Conservation (phyloP, 2,113 vertebrate species). For the Trichomycterus rosablanca region DNA sequence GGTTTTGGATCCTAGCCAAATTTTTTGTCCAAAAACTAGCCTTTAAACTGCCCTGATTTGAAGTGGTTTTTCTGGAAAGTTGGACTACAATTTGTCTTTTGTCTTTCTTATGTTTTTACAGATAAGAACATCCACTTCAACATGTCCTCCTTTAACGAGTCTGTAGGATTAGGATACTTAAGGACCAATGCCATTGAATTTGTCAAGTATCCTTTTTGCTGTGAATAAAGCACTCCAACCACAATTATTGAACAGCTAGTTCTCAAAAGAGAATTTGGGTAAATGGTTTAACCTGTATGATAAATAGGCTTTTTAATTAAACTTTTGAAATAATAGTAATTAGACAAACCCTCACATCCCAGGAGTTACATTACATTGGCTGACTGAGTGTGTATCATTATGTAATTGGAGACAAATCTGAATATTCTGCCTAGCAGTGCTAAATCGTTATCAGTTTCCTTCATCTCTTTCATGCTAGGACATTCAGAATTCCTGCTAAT, state of each 20-base stretch:
- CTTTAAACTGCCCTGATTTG: no score
- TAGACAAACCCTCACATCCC: background rate
- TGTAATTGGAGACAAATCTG: no score
- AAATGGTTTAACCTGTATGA: conserved; percentile 13
- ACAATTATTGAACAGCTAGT: background rate
- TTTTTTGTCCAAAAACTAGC: no score
- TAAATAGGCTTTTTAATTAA: conserved; percentile 3
- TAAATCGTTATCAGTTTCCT: no score
- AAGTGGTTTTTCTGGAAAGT: no score
- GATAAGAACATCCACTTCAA: conserved; percentile 93
- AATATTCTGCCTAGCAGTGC: no score
- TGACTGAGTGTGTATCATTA: background rate
- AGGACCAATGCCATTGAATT: conserved; percentile 97
- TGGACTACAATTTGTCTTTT: no score
- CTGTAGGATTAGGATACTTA: conserved; percentile 90
- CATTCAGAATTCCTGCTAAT: no score
- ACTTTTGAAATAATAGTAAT: conserved; percentile 5
- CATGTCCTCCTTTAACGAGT: conserved; percentile 99
- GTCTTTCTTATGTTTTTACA: conserved; percentile 49
- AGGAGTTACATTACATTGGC: background rate
- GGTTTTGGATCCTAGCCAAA: no score
- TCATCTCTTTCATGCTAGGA: no score
- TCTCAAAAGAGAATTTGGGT: background rate
- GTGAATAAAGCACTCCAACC: background rate
- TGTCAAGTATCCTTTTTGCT: conserved; percentile 91